phyloP scores from a whole-genome alignment of 2,797 vertebrate species.

The Arnoldichthys spilopterus region DNA sequence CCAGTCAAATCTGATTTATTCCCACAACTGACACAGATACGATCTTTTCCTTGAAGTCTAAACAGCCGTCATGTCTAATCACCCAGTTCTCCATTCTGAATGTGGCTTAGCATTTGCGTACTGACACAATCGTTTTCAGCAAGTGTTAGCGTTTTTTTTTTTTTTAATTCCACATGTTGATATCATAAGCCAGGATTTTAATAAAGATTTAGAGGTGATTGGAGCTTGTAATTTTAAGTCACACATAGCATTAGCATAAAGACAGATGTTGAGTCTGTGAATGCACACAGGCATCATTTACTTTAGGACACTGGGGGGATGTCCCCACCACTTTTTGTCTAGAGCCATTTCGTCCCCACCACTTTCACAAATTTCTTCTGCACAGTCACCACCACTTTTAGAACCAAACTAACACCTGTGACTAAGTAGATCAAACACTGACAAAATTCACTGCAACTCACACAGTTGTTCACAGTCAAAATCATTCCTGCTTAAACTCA shows the following conservation, averaged over 20 bases:
- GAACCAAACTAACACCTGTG: too few relatives aligned
- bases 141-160: not conserved
- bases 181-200: not conserved
- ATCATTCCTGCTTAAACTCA: not conserved
- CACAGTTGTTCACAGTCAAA: too few relatives aligned
- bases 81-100: not conserved
- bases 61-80: constrained; percentile 6
- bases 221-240: not conserved
- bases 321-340: too few relatives aligned
- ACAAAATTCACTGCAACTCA: not conserved
- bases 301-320: too few relatives aligned
- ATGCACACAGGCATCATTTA: too few relatives aligned
- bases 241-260: not conserved
- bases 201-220: not conserved
- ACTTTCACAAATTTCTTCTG: too few relatives aligned
- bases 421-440: not conserved
- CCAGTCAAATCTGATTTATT: constrained; percentile 10
- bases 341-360: too few relatives aligned
- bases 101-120: not conserved
- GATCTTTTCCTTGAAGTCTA: constrained; percentile 5
- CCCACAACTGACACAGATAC: constrained; percentile 7
- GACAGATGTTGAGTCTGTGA: not conserved
- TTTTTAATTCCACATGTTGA: not conserved
- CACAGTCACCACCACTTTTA: too few relatives aligned
- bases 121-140: not conserved